phyloP scores from a whole-genome alignment of 1,140 invertebrate genomes.

The Trialeurodes vaporariorum region DNA sequence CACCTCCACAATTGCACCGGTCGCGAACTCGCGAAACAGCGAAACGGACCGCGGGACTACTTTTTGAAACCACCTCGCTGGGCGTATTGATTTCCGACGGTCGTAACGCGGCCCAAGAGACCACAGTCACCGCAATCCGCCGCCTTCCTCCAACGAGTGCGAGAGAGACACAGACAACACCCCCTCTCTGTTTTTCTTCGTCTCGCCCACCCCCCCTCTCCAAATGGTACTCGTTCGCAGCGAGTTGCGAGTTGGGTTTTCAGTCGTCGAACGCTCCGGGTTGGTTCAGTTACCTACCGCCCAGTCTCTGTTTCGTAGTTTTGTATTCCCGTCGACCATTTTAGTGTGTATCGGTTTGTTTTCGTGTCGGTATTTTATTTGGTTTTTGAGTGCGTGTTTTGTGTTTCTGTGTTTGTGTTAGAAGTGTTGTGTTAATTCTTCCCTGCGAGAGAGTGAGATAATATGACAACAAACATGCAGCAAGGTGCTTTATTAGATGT shows the following conservation, averaged over 20 bases:
- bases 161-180: neutral
- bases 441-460: constrained; percentile 26
- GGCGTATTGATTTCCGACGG: constrained; percentile 12
- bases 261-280: constrained; percentile 1
- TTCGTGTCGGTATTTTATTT: constrained; percentile 7
- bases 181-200: too few species aligned
- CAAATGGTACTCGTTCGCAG: too few species aligned
- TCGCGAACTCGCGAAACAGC: neutral
- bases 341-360: constrained; percentile 5
- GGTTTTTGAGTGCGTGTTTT: neutral
- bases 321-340: neutral
- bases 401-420: constrained; percentile 10
- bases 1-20: too few species aligned
- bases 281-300: neutral
- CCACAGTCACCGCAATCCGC: constrained; percentile 4
- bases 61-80: constrained; percentile 16
- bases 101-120: neutral
- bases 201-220: neutral
- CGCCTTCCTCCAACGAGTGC: too few species aligned
- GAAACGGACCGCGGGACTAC: constrained; percentile 18
- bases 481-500: constrained; percentile 84
- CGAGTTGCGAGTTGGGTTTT: too few species aligned
- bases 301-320: neutral
- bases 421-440: neutral
- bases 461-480: constrained; percentile 75